phyloP scores from a whole-genome alignment of 2,888 invertebrate genomes.

The Platerodrilus igneus region DNA sequence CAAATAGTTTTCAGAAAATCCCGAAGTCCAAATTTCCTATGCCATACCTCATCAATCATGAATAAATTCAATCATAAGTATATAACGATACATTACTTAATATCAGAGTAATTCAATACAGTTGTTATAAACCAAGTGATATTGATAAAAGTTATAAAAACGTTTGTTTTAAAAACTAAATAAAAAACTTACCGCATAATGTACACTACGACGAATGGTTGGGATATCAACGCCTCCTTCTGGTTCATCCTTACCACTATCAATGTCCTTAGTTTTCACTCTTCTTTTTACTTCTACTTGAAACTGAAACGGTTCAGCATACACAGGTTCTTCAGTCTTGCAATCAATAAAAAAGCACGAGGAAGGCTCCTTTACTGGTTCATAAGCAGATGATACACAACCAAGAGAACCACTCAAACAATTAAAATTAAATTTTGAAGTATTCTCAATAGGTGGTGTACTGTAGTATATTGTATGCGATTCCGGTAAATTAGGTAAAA shows the following conservation, averaged over 20 bases:
- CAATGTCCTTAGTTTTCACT: slow-evolving; percentile 21
- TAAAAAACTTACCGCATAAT: slow-evolving; percentile 49
- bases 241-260: slow-evolving; percentile 20
- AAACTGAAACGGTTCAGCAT: slow-evolving; percentile 56
- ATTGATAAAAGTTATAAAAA: too few relatives aligned
- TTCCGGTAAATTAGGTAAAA: slow-evolving; percentile 21
- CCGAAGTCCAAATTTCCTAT: too few relatives aligned
- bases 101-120: too few relatives aligned
- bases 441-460: slow-evolving; percentile 8
- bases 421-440: slow-evolving; percentile 39
- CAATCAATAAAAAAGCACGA: slow-evolving; percentile 41
- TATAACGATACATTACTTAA: too few relatives aligned
- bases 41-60: too few relatives aligned
- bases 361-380: slow-evolving; percentile 39
- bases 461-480: slow-evolving; percentile 12
- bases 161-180: slow-evolving; percentile 1
- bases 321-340: slow-evolving; percentile 54
- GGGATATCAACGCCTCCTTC: slow-evolving; percentile 20
- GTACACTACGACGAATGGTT: slow-evolving; percentile 37
- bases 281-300: slow-evolving; percentile 21
- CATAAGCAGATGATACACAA: slow-evolving; percentile 40
- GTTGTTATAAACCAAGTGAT: too few relatives aligned
- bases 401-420: slow-evolving; percentile 45
- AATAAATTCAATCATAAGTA: too few relatives aligned
- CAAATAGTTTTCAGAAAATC: too few relatives aligned